These are phyloP conservation scores for Xenopus borealis DNA, from an alignment of 2,113 vertebrate genomes.

Conservation along the genomic window DNA sequence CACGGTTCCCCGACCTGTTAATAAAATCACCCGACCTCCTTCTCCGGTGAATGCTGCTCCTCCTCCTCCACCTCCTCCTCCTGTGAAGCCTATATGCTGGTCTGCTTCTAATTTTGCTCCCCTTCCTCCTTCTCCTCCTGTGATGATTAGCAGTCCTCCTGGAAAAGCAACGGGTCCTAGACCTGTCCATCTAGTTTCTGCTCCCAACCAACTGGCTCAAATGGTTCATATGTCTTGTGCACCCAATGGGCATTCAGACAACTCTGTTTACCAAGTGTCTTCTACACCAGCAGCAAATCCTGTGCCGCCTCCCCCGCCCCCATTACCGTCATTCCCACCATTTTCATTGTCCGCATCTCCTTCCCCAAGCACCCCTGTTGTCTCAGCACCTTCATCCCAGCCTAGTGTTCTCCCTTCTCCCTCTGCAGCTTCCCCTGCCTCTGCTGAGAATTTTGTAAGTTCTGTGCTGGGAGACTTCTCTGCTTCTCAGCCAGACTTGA, in stretches of 20 bases:
- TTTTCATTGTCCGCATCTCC: conserved; percentile 72
- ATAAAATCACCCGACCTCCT: conserved; percentile 74
- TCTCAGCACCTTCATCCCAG: conserved; percentile 89
- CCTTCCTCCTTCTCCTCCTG: conserved; percentile 88
- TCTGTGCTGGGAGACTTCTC: conserved; percentile 90
- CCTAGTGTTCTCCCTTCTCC: conserved; percentile 97
- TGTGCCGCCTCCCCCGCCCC: conserved; percentile 66
- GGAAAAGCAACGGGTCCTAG: conserved; percentile 87
- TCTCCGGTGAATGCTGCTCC: conserved; percentile 70
- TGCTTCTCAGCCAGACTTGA: conserved; percentile 78
- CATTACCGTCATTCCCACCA: conserved; percentile 70
- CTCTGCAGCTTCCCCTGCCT: conserved; percentile 89
- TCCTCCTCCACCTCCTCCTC: conserved; percentile 57
- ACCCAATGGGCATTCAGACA: conserved; percentile 70
- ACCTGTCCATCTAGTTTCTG: conserved; percentile 80
- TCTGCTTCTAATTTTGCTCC: conserved; percentile 82
- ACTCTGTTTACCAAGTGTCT: conserved; percentile 59
- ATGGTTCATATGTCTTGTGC: conserved; percentile 77
- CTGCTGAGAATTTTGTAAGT: conserved; percentile 83
- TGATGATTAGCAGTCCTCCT: conserved; percentile 96
- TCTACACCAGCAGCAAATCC: conserved; percentile 69
- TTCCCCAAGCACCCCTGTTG: conserved; percentile 71
- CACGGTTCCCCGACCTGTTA: conserved; percentile 80
- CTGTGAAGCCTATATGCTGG: conserved; percentile 80
- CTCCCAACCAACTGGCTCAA: conserved; percentile 77